A percentile compares a stretch with the other conserved stretches of the same genome.
Conservation (phyloP, 2,888 invertebrate species). For the Heteromyza rotundicornis region DNA sequence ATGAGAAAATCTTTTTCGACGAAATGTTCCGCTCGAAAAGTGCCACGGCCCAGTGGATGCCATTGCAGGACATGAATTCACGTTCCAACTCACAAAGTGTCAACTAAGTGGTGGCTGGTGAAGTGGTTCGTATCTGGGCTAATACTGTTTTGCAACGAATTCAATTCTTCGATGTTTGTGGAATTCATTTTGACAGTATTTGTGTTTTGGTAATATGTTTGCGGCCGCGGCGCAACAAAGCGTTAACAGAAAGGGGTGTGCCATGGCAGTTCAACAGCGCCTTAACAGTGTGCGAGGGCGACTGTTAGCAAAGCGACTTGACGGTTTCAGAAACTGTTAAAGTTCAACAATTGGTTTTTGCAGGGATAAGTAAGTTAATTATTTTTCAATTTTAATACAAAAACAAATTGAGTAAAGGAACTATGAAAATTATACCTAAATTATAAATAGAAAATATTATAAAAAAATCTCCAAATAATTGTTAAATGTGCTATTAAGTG, state of each 20-base stretch:
- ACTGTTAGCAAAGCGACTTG: not conserved
- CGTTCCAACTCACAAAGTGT: not conserved
- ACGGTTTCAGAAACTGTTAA: not conserved
- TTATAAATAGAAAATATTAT: not conserved
- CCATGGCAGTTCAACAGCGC: conserved; percentile 33
- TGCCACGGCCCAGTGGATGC: conserved; percentile 68
- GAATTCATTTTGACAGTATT: not conserved
- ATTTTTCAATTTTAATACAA: not conserved
- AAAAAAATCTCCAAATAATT: conserved; percentile 6
- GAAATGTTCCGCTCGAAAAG: conserved; percentile 67
- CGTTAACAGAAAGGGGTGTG: not conserved
- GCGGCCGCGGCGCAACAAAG: not conserved
- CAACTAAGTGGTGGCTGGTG: not conserved
- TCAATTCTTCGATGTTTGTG: conserved; percentile 8
- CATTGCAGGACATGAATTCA: conserved; percentile 63
- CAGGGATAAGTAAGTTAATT: not conserved
- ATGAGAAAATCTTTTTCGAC: conserved; percentile 66
- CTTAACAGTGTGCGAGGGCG: conserved; percentile 16
- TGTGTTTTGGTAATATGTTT: not conserved
- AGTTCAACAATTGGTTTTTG: not conserved
- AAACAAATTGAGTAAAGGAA: conserved; percentile 1
- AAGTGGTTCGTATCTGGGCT: not conserved
- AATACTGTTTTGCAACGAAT: not conserved
- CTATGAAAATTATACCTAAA: not conserved
- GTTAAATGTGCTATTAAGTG: not conserved